A percentile compares a stretch with the other conserved stretches of the same genome.
Evolutionary conservation across 2,888 invertebrate genomes (phyloP).

Genomic region (Troides aeacus): DNA sequence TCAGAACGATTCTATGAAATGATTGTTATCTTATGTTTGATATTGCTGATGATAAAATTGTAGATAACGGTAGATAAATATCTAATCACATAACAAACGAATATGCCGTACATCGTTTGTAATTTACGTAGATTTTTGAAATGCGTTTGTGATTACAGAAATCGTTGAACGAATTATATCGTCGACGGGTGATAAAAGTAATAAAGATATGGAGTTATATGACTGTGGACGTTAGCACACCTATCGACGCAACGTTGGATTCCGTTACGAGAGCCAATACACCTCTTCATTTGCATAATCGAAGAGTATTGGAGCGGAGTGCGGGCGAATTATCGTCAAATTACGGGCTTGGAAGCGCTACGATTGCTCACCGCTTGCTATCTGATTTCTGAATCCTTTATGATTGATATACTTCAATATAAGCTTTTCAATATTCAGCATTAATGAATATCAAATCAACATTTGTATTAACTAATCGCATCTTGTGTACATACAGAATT

Average conservation of each 20-base stretch:
- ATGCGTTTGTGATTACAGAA: slow-evolving; percentile 17
- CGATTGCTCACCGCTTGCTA: slow-evolving; percentile 32
- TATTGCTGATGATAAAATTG: not conserved
- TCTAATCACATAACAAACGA: slow-evolving; percentile 5
- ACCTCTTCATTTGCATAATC: slow-evolving; percentile 45
- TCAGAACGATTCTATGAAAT: not conserved
- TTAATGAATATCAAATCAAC: not conserved
- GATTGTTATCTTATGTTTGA: not conserved
- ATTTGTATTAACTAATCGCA: too few species aligned
- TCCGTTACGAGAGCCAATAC: slow-evolving; percentile 42
- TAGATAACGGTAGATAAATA: slow-evolving; percentile 6
- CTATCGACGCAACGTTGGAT: slow-evolving; percentile 27
- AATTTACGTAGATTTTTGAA: slow-evolving; percentile 5
- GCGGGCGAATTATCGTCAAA: slow-evolving; percentile 39
- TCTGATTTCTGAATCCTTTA: slow-evolving; percentile 24
- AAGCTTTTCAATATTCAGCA: not conserved
- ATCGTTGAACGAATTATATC: slow-evolving; percentile 21
- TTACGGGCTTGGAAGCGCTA: slow-evolving; percentile 35
- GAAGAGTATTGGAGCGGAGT: slow-evolving; percentile 34
- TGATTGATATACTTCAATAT: slow-evolving; percentile 1
- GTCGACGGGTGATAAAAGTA: slow-evolving; percentile 12
- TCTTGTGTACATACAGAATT: not conserved
- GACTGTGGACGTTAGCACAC: slow-evolving; percentile 23
- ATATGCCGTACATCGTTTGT: not conserved
- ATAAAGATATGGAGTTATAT: slow-evolving; percentile 26